These are phyloP conservation scores for Cancer borealis DNA, from an alignment of 2,888 invertebrate genomes.

Conservation along the genomic window DNA sequence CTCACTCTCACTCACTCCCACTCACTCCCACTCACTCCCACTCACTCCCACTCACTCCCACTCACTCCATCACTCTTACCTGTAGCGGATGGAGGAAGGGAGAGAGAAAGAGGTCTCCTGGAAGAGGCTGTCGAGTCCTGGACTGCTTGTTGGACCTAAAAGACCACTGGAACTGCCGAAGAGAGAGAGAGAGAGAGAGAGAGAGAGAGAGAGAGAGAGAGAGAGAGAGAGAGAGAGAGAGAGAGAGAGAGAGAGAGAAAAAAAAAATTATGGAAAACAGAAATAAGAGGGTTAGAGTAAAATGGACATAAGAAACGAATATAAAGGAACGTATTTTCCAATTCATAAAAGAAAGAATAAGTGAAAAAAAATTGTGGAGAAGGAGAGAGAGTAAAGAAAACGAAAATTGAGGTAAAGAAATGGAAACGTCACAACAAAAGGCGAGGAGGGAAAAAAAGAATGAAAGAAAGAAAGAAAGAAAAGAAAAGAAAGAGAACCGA, in stretches of 20 bases:
- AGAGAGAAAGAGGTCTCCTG: constrained; percentile 52
- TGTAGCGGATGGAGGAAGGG: constrained; percentile 49
- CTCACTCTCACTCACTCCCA: background rate
- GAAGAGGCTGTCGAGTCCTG: constrained; percentile 13
- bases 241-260: constrained; percentile 54
- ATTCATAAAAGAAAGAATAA: background rate
- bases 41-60: background rate
- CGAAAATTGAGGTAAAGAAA: constrained; percentile 3
- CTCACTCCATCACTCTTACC: constrained; percentile 5
- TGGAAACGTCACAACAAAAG: constrained; percentile 22
- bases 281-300: background rate
- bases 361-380: background rate
- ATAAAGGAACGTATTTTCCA: background rate
- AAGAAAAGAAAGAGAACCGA: background rate
- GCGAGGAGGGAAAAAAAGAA: background rate
- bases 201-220: constrained; percentile 54
- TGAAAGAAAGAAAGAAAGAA: no score
- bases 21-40: background rate
- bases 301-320: background rate
- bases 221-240: constrained; percentile 55
- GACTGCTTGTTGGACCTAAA: background rate
- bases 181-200: constrained; percentile 50
- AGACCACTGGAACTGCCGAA: constrained; percentile 1
- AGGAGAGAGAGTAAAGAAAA: background rate
- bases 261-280: background rate